Base-by-base conservation (phyloP, 1,140 invertebrate genomes). In the Batillaria attramentaria region DNA sequence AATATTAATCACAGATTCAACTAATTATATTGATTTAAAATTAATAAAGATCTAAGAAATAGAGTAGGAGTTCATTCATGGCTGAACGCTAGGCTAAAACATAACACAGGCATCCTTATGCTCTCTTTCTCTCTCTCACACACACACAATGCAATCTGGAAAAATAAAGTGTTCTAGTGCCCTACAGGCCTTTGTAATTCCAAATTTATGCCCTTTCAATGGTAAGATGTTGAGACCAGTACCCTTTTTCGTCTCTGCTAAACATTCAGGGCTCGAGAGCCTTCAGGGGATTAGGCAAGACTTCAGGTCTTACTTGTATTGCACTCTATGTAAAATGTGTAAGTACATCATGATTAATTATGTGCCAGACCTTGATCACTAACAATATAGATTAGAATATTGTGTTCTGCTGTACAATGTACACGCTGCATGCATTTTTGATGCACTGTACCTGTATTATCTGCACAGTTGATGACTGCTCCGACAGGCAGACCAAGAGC, bases 401-500 rank as follows among this genome's bases (percentile, higher is more conserved):
- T 50, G 24, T 13, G 10, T 24, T 50, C 10, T 50, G 46, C 24
- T 50, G 46, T 50, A 8, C 24, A 50, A 50, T 10, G 24, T 13
- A 50, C 46, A 50, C 24, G 10, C 10, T 50, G 10, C 24, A 50
- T 13, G 24, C 10, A 24, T 10, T 50, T 10, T 13, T 50, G 46
- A 24, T 50, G 10, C 10, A 13, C 24, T 42, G 43, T 46, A 97
- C 97, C 98, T 90, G 98, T 99, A 91, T 99, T 99, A 91, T 99
- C 98, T 77, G 98, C 98, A 92, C 98, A 99, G 91, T 99, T 99
- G 88, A 99, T 99, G 57, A 99, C 97, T 77, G 99, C 99, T 85
- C 98, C 98, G 77, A 99, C 98, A 81, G 99, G 99, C 86, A 99
- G 94, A 97, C 96, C 98, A 87, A 99, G 93, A 73, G 98, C 98